phyloP scores from a whole-genome alignment of 2,888 invertebrate species.

The Aleiodes testaceus region DNA sequence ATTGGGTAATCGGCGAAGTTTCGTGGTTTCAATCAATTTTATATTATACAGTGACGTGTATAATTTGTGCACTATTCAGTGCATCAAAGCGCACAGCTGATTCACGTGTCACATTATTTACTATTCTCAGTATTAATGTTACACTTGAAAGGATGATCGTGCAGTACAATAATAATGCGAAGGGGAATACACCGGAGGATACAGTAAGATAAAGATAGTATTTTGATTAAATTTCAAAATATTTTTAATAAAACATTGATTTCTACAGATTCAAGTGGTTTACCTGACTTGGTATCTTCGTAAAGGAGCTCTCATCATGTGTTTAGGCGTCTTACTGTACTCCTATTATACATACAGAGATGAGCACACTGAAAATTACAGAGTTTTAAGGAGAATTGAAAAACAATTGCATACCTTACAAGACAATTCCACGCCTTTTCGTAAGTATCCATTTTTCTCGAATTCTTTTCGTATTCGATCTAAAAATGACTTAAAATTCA shows the following conservation, averaged over 20 bases:
- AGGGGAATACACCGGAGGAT: constrained; percentile 50
- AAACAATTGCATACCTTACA: constrained; percentile 58
- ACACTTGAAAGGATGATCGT: constrained; percentile 73
- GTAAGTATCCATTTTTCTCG: constrained; percentile 18
- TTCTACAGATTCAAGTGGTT: constrained; percentile 54
- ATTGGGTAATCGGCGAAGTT: constrained; percentile 78
- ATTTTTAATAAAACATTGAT: not conserved
- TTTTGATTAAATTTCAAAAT: too few species aligned
- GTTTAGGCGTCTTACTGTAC: constrained; percentile 59
- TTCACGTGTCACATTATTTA: constrained; percentile 76
- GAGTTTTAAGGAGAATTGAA: constrained; percentile 63
- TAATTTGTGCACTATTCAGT: constrained; percentile 76
- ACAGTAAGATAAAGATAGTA: constrained; percentile 54
- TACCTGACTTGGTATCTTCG: constrained; percentile 62
- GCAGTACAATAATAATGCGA: constrained; percentile 60
- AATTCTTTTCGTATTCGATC: not conserved
- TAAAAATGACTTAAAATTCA: not conserved
- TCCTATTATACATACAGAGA: constrained; percentile 63
- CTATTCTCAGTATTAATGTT: constrained; percentile 74
- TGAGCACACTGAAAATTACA: constrained; percentile 60
- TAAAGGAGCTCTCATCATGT: constrained; percentile 60
- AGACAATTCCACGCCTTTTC: constrained; percentile 45
- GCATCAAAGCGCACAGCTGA: constrained; percentile 75
- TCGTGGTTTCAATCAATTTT: constrained; percentile 78
- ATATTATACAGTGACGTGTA: constrained; percentile 75